Conservation (phyloP, 2,888 invertebrate genomes). For the Ditula angustiorana region DNA sequence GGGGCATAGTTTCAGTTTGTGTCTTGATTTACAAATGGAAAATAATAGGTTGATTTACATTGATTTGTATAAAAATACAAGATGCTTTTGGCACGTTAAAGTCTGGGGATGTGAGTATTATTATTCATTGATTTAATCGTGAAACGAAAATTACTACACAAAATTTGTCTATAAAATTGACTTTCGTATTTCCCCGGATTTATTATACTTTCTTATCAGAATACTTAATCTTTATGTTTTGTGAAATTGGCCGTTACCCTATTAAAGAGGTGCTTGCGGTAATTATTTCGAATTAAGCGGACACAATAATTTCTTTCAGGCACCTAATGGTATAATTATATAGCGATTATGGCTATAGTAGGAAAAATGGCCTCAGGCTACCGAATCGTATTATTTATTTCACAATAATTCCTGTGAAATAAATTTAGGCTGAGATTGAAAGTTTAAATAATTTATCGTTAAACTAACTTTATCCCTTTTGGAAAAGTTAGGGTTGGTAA, state of each 20-base stretch:
- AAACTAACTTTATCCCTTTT: too few species aligned
- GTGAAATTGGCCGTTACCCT: slow-evolving; percentile 34
- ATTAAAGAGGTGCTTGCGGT: slow-evolving; percentile 37
- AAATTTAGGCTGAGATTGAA: background rate
- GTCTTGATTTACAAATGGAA: background rate
- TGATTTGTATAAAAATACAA: background rate
- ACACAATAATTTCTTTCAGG: slow-evolving; percentile 38
- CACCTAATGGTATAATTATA: slow-evolving; percentile 37
- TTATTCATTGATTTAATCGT: too few species aligned
- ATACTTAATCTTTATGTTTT: slow-evolving; percentile 38
- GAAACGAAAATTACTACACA: too few species aligned
- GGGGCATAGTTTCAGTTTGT: background rate
- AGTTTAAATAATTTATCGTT: background rate
- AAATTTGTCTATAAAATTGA: background rate
- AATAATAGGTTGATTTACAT: background rate
- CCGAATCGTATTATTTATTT: slow-evolving; percentile 11
- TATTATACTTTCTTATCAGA: slow-evolving; percentile 29
- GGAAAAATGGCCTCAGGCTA: background rate
- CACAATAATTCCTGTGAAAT: background rate
- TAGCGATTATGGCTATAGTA: slow-evolving; percentile 27
- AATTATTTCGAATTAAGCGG: slow-evolving; percentile 36
- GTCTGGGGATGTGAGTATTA: too few species aligned
- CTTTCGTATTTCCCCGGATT: background rate
- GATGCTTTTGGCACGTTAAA: too few species aligned
- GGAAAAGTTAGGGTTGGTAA: too few species aligned